phyloP scores from a whole-genome alignment of 2,888 invertebrate species.

The Polyploca ridens region DNA sequence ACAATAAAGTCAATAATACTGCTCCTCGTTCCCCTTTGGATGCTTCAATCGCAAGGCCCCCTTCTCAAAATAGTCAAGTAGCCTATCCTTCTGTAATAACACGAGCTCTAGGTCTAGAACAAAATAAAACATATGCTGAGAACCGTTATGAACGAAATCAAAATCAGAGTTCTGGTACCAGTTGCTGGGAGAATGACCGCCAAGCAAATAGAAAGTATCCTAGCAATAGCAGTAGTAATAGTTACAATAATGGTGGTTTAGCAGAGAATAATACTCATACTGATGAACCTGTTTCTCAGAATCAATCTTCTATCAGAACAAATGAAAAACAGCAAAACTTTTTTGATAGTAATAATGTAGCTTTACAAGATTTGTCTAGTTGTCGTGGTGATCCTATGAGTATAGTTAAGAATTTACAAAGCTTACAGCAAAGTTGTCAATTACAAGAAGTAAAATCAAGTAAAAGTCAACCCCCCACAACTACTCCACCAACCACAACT shows the following conservation, averaged over 20 bases:
- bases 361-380: conserved; percentile 89
- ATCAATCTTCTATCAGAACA: conserved; percentile 76
- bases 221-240: conserved; percentile 68
- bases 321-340: conserved; percentile 85
- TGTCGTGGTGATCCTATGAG: conserved; percentile 91
- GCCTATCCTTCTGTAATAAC: conserved; percentile 94
- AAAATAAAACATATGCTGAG: conserved; percentile 81
- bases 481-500: conserved; percentile 51
- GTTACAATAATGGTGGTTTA: conserved; percentile 70
- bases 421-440: conserved; percentile 85
- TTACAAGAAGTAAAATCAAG: conserved; percentile 82
- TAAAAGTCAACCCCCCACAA: conserved; percentile 69
- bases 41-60: conserved; percentile 87
- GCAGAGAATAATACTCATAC: conserved; percentile 78
- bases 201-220: conserved; percentile 79
- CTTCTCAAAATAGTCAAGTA: conserved; percentile 86
- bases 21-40: conserved; percentile 89
- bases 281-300: conserved; percentile 71
- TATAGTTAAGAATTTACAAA: conserved; percentile 89
- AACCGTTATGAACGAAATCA: conserved; percentile 83
- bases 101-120: conserved; percentile 87
- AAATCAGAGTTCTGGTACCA: conserved; percentile 73
- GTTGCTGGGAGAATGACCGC: conserved; percentile 86
- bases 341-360: conserved; percentile 86
- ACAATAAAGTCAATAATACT: conserved; percentile 75